Evolutionary conservation across 1,140 invertebrate genomes (phyloP).

Genomic region (Heliconius hewitsoni): DNA sequence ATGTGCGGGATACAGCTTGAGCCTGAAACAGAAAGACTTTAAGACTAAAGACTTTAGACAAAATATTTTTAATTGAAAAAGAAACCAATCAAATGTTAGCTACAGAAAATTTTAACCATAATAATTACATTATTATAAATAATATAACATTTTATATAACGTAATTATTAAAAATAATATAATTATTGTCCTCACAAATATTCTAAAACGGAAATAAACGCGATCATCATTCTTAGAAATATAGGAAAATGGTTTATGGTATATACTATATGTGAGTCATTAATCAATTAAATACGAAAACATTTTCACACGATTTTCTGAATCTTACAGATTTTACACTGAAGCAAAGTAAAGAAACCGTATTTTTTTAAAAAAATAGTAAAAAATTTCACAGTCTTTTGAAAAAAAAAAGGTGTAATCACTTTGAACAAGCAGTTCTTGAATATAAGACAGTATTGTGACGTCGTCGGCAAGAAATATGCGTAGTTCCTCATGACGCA

Average conservation of each 20-base stretch:
- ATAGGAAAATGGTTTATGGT: background rate
- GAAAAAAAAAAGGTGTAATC: background rate
- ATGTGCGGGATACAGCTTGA: no score
- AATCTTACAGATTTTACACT: background rate
- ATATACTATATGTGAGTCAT: background rate
- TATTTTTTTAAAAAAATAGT: background rate
- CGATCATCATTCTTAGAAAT: background rate
- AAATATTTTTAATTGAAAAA: no score
- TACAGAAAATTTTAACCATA: no score
- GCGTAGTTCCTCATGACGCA: slow-evolving; percentile 16
- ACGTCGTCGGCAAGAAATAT: slow-evolving; percentile 37
- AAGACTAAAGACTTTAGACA: no score
- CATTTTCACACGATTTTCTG: background rate
- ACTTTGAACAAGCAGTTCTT: background rate
- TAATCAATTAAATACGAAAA: background rate
- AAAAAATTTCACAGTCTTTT: background rate
- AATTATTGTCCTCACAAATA: background rate
- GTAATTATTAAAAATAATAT: background rate
- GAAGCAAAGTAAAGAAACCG: background rate
- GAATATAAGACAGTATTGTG: background rate
- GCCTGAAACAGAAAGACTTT: no score
- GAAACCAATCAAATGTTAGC: no score
- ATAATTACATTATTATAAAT: background rate
- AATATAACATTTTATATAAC: background rate
- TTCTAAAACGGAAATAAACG: background rate